These are phyloP conservation scores for Mormyrops boulengeri DNA, from an alignment of 2,797 vertebrate genomes.

Conservation along the genomic window DNA sequence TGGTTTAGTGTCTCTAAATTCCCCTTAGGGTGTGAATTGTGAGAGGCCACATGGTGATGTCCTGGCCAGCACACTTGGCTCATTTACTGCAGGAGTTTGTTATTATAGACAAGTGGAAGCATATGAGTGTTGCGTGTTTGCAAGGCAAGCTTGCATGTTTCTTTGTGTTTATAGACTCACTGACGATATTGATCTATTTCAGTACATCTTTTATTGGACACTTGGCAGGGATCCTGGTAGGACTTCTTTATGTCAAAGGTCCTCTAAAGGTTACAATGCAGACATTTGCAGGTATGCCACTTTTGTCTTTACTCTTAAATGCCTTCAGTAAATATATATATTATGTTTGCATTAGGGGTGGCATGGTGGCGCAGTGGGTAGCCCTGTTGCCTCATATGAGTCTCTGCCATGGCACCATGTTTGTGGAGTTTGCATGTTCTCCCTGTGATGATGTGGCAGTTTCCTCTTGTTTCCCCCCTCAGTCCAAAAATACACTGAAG, in stretches of 20 bases:
- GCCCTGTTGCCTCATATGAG: neutral
- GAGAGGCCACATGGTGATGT: neutral
- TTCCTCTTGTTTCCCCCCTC: neutral
- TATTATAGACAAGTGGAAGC: neutral
- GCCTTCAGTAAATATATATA: neutral
- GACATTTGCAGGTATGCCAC: slow-evolving; percentile 66
- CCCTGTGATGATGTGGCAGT: neutral
- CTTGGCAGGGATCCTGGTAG: slow-evolving; percentile 87
- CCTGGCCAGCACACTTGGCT: neutral
- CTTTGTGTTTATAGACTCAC: neutral
- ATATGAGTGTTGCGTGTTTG: neutral
- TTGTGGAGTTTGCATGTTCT: neutral
- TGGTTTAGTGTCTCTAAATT: neutral
- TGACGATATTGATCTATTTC: slow-evolving; percentile 18
- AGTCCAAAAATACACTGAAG: neutral
- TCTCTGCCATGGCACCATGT: neutral
- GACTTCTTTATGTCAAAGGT: slow-evolving; percentile 78
- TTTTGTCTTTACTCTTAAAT: neutral
- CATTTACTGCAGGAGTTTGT: neutral
- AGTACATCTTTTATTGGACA: slow-evolving; percentile 89
- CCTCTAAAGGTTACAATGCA: slow-evolving; percentile 77
- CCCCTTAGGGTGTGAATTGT: neutral
- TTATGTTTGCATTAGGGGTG: neutral
- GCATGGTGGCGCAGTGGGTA: neutral
- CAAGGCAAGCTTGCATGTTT: neutral